Conservation (phyloP, 92 coral and sea anemone species). For the Siderastrea radians region DNA sequence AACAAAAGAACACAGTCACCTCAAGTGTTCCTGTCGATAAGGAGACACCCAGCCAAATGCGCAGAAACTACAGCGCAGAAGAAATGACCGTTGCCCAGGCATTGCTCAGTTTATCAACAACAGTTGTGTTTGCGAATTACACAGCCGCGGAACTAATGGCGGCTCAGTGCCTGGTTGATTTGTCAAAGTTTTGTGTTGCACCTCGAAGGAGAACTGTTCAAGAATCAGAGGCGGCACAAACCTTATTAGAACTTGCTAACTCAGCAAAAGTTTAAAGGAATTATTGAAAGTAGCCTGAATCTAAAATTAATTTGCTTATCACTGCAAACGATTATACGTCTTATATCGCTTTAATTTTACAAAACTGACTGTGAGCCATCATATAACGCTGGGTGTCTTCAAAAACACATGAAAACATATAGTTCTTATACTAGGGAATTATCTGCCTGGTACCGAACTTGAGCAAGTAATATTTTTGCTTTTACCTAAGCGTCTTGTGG, state of each 20-base stretch:
- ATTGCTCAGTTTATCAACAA: not conserved
- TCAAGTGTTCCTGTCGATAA: not conserved
- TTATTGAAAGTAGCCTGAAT: too few species aligned
- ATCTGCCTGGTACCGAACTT: too few species aligned
- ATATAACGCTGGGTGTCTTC: too few species aligned
- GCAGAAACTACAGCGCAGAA: not conserved
- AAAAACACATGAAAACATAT: too few species aligned
- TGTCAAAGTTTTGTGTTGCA: not conserved
- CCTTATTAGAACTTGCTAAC: not conserved
- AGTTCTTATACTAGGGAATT: too few species aligned
- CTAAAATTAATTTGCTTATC: too few species aligned
- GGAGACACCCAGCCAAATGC: not conserved
- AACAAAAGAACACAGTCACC: not conserved
- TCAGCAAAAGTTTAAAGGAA: not conserved
- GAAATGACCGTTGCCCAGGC: constrained; percentile 13
- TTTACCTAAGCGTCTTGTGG: too few species aligned
- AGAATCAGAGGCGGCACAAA: not conserved
- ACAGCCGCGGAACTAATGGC: not conserved
- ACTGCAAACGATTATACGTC: too few species aligned
- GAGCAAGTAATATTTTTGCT: too few species aligned
- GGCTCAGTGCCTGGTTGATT: not conserved
- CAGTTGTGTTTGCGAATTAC: not conserved
- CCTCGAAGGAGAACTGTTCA: not conserved
- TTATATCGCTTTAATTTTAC: too few species aligned
- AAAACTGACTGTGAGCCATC: too few species aligned